These are phyloP conservation scores for Paramacrobiotus metropolitanus DNA, from an alignment of 1,140 invertebrate genomes.

Conservation along the genomic window DNA sequence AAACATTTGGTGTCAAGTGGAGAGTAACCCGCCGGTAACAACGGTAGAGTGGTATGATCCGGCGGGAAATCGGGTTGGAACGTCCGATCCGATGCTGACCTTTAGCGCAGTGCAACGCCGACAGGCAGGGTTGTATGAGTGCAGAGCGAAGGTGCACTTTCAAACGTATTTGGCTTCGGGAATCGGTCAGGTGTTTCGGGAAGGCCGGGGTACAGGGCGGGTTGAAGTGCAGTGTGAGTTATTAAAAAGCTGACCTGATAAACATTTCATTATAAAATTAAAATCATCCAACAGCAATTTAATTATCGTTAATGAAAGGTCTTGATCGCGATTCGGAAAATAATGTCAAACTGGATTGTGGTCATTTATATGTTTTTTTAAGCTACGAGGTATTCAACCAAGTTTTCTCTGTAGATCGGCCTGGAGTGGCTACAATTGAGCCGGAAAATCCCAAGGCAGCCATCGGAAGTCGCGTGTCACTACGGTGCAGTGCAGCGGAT, in stretches of 20 bases:
- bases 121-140: neutral
- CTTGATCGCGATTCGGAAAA: too few relatives aligned
- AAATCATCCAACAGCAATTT: too few relatives aligned
- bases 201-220: neutral
- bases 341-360: too few relatives aligned
- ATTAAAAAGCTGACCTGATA: neutral
- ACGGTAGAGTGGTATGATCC: neutral
- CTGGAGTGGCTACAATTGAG: neutral
- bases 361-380: too few relatives aligned
- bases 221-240: neutral
- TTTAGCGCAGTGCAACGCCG: neutral
- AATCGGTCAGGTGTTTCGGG: neutral
- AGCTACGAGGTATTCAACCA: too few relatives aligned
- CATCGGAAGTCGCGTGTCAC: constrained; percentile 4
- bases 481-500: neutral
- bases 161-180: neutral
- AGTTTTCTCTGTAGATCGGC: too few relatives aligned
- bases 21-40: neutral
- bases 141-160: neutral
- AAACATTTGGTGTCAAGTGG: neutral
- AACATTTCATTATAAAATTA: too few relatives aligned
- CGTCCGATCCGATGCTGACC: neutral
- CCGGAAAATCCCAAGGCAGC: neutral
- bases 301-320: too few relatives aligned
- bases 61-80: neutral